Conservation (phyloP, 2,888 invertebrate species). For the Idaea straminata region DNA sequence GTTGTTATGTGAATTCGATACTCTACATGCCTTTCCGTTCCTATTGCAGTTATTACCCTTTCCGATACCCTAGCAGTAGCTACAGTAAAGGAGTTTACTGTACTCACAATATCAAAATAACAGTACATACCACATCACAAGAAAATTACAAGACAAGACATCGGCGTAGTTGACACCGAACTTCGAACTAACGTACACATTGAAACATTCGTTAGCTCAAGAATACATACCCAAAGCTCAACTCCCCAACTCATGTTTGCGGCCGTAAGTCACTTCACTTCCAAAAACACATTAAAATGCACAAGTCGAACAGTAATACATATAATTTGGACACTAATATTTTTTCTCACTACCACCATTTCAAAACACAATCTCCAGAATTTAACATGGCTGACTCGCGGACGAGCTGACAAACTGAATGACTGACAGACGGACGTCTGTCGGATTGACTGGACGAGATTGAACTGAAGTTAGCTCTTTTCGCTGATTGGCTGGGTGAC, state of each 20-base stretch:
- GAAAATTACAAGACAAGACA: slow-evolving; percentile 17
- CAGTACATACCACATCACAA: slow-evolving; percentile 6
- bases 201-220: slow-evolving; percentile 15
- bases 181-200: slow-evolving; percentile 27
- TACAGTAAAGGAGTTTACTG: neutral
- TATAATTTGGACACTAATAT: slow-evolving; percentile 30
- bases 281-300: slow-evolving; percentile 74
- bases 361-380: slow-evolving; percentile 68
- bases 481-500: slow-evolving; percentile 16
- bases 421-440: slow-evolving; percentile 43
- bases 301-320: slow-evolving; percentile 55
- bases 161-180: slow-evolving; percentile 31
- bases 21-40: too few relatives aligned
- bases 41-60: too few relatives aligned
- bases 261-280: slow-evolving; percentile 63
- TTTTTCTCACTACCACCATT: slow-evolving; percentile 46
- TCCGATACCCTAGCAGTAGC: neutral
- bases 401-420: slow-evolving; percentile 56
- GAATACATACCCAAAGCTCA: slow-evolving; percentile 83
- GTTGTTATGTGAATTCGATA: too few relatives aligned
- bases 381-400: slow-evolving; percentile 77
- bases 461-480: slow-evolving; percentile 16
- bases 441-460: slow-evolving; percentile 15
- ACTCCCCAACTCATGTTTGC: slow-evolving; percentile 84
- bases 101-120: neutral